phyloP scores from a whole-genome alignment of 2,113 vertebrate species.

The Cyanoramphus novaezelandiae region DNA sequence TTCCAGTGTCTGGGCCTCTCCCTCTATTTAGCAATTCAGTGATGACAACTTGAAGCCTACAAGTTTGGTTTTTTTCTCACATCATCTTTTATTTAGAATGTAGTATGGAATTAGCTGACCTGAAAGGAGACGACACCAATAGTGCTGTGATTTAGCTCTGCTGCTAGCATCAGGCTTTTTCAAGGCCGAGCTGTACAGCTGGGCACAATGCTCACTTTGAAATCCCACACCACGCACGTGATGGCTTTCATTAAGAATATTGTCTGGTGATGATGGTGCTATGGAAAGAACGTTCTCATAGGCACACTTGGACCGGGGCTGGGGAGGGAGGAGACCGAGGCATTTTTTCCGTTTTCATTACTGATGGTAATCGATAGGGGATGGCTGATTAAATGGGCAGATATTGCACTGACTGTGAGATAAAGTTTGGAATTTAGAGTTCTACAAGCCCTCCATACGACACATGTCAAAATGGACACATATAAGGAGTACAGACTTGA shows the following conservation, averaged over 20 bases:
- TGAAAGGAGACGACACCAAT: not conserved
- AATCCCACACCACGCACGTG: constrained; percentile 25
- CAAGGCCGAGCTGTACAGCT: not conserved
- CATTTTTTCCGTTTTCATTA: not conserved
- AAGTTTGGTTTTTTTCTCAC: not conserved
- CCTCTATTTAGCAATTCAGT: fast-evolving
- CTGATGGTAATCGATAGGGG: not conserved
- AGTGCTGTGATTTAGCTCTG: not conserved
- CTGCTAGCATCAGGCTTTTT: not conserved
- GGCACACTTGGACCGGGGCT: not conserved
- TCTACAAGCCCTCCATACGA: fast-evolving
- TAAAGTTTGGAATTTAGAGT: not conserved
- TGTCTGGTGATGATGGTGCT: constrained; percentile 54
- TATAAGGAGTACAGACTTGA: not conserved
- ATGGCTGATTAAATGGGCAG: not conserved
- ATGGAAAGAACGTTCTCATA: constrained; percentile 57
- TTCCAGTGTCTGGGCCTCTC: not conserved
- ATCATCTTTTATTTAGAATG: not conserved
- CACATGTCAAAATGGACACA: not conserved
- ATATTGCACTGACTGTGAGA: not conserved
- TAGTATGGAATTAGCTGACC: not conserved
- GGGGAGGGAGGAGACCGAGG: not conserved
- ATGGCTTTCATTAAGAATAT: constrained; percentile 45
- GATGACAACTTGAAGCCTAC: fast-evolving
- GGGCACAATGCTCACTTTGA: constrained; percentile 30